Conservation (phyloP, 2,113 vertebrate genomes). For the Danionella cerebrum region DNA sequence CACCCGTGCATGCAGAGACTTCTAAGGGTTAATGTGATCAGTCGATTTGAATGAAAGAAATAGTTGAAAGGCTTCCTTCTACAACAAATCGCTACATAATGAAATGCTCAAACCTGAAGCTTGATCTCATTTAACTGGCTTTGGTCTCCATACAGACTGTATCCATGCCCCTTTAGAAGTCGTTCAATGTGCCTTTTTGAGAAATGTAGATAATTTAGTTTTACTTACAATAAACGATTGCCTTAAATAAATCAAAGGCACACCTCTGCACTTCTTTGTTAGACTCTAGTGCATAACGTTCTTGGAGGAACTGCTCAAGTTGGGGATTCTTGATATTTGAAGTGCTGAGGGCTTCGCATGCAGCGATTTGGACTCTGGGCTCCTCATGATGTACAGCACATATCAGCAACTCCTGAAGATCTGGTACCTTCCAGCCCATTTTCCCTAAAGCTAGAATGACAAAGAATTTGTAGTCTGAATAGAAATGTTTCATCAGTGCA, state of each 20-base stretch:
- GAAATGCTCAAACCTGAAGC: conserved; percentile 30
- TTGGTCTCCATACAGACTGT: conserved; percentile 26
- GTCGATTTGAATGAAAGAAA: no score
- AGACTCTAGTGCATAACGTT: conserved; percentile 56
- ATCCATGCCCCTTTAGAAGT: conserved; percentile 28
- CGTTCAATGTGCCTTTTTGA: conserved; percentile 32
- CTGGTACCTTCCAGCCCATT: conserved; percentile 56
- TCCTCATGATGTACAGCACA: conserved; percentile 66
- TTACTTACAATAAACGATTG: not conserved
- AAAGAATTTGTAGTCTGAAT: no score
- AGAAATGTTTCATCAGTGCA: no score
- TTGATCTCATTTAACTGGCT: conserved; percentile 32
- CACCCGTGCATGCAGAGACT: no score
- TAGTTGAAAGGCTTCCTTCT: no score
- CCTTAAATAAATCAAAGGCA: not conserved
- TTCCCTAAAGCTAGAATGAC: conserved; percentile 55
- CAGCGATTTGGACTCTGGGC: conserved; percentile 60
- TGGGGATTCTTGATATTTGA: conserved; percentile 49
- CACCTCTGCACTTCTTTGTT: conserved; percentile 35
- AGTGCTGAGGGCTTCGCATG: conserved; percentile 55
- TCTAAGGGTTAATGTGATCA: no score
- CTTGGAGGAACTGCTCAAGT: conserved; percentile 55
- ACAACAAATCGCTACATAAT: no score
- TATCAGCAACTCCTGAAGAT: conserved; percentile 56
- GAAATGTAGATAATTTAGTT: not conserved